Percentiles rank a stretch among this genome's conserved stretches.
These are phyloP conservation scores for Phyllotis vaccarum DNA, from an alignment of 2,797 vertebrate genomes.

Conservation along the genomic window DNA sequence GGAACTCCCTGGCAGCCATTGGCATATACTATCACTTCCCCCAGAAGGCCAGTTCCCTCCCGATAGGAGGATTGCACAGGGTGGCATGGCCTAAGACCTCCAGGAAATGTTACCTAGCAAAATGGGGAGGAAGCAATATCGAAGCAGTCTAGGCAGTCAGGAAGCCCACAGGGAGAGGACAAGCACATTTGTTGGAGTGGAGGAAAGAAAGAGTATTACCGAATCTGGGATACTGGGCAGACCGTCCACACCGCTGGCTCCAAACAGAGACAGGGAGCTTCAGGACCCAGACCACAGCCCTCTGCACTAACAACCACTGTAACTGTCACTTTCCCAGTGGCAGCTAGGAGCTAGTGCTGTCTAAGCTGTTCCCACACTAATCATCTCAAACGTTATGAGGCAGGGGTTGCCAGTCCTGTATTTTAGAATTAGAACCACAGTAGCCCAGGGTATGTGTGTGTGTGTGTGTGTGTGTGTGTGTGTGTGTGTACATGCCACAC, in stretches of 20 bases:
- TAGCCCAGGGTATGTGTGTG: not conserved
- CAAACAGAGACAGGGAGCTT: not conserved
- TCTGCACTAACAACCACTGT: not conserved
- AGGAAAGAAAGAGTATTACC: not conserved
- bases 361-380: too few relatives aligned
- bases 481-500: not conserved
- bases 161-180: not conserved
- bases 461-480: not conserved
- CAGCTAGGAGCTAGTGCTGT: not conserved
- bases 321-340: too few relatives aligned
- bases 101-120: not conserved
- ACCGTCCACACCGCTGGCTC: not conserved
- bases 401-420: not conserved
- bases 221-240: not conserved
- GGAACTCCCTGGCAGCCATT: rapidly evolving
- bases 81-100: too few relatives aligned
- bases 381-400: not conserved
- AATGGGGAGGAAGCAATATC: not conserved
- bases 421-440: not conserved
- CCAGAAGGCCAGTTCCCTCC: too few relatives aligned
- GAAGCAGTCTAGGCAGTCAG: not conserved
- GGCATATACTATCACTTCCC: too few relatives aligned
- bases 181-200: not conserved
- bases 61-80: not conserved
- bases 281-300: not conserved